phyloP scores from a whole-genome alignment of 2,113 vertebrate genomes.

The Vidua chalybeata region DNA sequence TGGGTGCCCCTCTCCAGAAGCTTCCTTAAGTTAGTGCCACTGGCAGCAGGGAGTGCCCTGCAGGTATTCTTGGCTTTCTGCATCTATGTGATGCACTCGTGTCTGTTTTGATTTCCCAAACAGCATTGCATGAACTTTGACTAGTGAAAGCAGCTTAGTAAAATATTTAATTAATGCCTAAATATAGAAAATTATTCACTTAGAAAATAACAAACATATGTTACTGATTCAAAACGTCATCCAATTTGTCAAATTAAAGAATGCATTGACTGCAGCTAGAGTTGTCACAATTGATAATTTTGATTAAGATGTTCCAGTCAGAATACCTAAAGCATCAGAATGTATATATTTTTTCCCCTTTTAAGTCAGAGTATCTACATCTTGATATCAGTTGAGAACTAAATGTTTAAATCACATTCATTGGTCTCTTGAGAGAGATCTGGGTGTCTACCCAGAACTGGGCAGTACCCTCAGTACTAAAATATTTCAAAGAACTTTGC shows the following conservation, averaged over 20 bases:
- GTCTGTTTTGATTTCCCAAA: not conserved
- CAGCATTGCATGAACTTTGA: not conserved
- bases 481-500: not conserved
- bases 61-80: not conserved
- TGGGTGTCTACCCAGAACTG: not conserved
- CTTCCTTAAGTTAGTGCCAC: accelerated
- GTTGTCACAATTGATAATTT: not conserved
- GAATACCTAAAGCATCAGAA: not conserved
- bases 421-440: not conserved
- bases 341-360: not conserved
- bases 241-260: not conserved
- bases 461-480: not conserved
- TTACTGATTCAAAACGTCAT: not conserved
- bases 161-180: constrained; percentile 1
- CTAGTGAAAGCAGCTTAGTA: not conserved
- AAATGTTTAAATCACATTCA: accelerated
- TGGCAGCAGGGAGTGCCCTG: not conserved
- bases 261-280: not conserved
- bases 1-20: not conserved
- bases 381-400: not conserved
- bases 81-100: not conserved
- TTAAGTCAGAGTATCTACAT: not conserved
- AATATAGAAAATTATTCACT: not conserved
- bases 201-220: not conserved
- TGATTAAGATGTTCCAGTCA: not conserved